Percentiles rank a stretch among this genome's conserved stretches.
phyloP scores from a whole-genome alignment of 1,140 invertebrate genomes.

The Cherax destructor region DNA sequence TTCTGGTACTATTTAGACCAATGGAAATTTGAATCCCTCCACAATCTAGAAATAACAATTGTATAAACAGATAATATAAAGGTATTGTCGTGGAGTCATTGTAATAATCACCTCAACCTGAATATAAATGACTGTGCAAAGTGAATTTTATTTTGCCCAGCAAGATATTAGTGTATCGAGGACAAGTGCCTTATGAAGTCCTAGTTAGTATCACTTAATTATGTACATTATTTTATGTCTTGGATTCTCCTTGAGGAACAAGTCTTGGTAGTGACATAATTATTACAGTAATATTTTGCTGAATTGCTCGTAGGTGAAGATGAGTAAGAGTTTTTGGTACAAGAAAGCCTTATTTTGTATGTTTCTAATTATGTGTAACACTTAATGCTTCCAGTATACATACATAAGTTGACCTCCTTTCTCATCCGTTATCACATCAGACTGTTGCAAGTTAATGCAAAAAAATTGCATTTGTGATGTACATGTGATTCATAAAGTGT shows the following conservation, averaged over 20 bases:
- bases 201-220: background rate
- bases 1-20: background rate
- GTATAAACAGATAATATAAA: background rate
- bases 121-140: background rate
- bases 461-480: constrained; percentile 28
- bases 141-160: background rate
- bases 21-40: background rate
- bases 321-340: constrained; percentile 57
- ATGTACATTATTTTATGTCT: constrained; percentile 33
- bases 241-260: background rate
- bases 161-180: constrained; percentile 12
- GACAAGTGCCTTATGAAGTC: constrained; percentile 58
- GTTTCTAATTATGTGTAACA: constrained; percentile 44
- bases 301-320: constrained; percentile 17
- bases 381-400: constrained; percentile 59
- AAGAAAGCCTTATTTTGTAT: constrained; percentile 58
- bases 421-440: constrained; percentile 39
- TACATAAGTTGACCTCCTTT: constrained; percentile 45
- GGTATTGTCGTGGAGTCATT: background rate
- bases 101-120: background rate
- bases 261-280: constrained; percentile 29
- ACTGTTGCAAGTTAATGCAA: constrained; percentile 41
- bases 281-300: constrained; percentile 49
- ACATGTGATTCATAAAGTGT: constrained; percentile 31
- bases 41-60: background rate